These are phyloP conservation scores for Engraulis encrasicolus DNA, from an alignment of 2,113 vertebrate species.

Conservation along the genomic window DNA sequence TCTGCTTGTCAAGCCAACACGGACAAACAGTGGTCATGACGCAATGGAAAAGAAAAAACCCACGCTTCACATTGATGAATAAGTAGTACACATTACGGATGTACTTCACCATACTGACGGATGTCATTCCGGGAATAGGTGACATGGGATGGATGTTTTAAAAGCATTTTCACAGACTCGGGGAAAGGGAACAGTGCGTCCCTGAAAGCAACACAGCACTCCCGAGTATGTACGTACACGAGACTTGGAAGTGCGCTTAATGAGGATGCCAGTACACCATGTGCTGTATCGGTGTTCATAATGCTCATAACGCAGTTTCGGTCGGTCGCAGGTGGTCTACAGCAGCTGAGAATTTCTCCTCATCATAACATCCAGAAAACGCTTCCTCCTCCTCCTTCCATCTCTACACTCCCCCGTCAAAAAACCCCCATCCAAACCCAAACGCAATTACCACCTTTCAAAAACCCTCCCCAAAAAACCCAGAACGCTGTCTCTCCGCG, in stretches of 20 bases:
- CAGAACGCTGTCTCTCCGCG: constrained; percentile 68
- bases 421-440: constrained; percentile 43
- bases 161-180: not conserved
- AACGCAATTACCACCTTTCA: constrained; percentile 79
- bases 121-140: constrained; percentile 13
- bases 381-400: not conserved
- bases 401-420: no score
- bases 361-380: not conserved
- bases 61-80: constrained; percentile 32
- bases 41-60: constrained; percentile 45
- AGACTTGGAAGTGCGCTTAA: not conserved
- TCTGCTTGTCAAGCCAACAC: constrained; percentile 65
- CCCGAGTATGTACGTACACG: not conserved
- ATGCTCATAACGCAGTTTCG: not conserved
- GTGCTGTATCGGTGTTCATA: not conserved
- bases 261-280: not conserved
- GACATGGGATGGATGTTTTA: not conserved
- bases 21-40: constrained; percentile 64
- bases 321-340: not conserved
- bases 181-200: not conserved
- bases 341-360: not conserved
- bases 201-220: not conserved
- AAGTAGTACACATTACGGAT: not conserved
- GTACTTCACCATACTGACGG: not conserved
- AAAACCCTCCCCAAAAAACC: constrained; percentile 76